A percentile compares a stretch with the other conserved stretches of the same genome.
Evolutionary conservation across 2,113 vertebrate species (phyloP).

Genomic region (Centropus bengalensis): DNA sequence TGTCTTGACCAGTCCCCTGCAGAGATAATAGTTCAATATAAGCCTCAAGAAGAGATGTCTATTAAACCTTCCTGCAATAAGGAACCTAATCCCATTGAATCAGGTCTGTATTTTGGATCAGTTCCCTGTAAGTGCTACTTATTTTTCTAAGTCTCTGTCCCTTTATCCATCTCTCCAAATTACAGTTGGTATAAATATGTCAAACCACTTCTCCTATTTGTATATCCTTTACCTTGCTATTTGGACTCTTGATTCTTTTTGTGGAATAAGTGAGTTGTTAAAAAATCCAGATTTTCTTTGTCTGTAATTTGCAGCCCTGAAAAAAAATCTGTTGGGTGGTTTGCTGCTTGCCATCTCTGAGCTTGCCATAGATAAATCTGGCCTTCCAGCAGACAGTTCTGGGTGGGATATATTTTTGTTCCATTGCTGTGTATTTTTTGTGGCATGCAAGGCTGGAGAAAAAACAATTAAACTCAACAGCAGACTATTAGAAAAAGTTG

Average conservation of each 20-base stretch:
- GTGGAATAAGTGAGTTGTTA: not conserved
- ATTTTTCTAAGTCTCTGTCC: not conserved
- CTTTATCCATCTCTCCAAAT: not conserved
- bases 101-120: not conserved
- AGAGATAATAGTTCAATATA: not conserved
- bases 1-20: not conserved
- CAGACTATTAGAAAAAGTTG: conserved; percentile 7
- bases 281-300: not conserved
- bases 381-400: not conserved
- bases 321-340: not conserved
- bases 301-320: not conserved
- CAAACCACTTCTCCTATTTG: not conserved
- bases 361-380: not conserved
- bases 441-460: not conserved
- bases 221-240: not conserved
- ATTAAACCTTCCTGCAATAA: not conserved
- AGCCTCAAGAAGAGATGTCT: not conserved
- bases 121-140: not conserved
- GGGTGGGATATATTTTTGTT: not conserved
- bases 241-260: not conserved
- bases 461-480: not conserved
- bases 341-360: not conserved
- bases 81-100: not conserved
- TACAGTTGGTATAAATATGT: not conserved
- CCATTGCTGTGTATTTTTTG: not conserved